Evolutionary conservation across 2,113 vertebrate species (phyloP), one percentile per base, ranked within the genome.

Genomic region (Larimichthys polyactis): DNA sequence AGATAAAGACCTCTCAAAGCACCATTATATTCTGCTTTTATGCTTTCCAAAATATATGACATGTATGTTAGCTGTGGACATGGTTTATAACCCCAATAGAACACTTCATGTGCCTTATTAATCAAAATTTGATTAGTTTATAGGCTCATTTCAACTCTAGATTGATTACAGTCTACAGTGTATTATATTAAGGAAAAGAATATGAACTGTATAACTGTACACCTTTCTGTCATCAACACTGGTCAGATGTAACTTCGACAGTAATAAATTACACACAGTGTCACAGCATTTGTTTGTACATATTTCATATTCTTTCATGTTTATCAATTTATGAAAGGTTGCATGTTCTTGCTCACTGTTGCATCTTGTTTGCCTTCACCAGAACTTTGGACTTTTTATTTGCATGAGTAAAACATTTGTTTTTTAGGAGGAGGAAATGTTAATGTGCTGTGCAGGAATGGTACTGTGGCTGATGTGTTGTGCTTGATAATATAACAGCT

Each of bases 361-460:
- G 57, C 29, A 57, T 46, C 32, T 24, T 40, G 16, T n/a, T 3
- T 63, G 27, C 36, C 22, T 40, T 75, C 15, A 46, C 36, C 52
- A 44, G 52, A 71, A 29, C 22, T 11, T 15, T 52, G 48, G 46
- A 82, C n/a, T 11, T 63, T 48, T 46, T 4, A 55, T 73, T 57
- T 75, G 51, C 69, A 71, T 46, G 51, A 51, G 57, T 75, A 32
- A 75, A 57, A 55, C 27, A 49, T 36, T 32, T 14, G 10, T 32
- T 66, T 22, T 19, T n/a, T 15, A 40, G 36, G 7, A 9, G 36
- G 32, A 66, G 75, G 49, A 70, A 63, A 49, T 22, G 22, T 11
- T 55, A 24, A 16, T 2, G 44, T 40, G 27, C 44, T 46, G 11
- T 14, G 44, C 44, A 51, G n/a, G 36, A 27, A n/a, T 11, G 12